These are phyloP conservation scores for Capitulum mitella DNA, from an alignment of 2,888 invertebrate species.

Conservation along the genomic window DNA sequence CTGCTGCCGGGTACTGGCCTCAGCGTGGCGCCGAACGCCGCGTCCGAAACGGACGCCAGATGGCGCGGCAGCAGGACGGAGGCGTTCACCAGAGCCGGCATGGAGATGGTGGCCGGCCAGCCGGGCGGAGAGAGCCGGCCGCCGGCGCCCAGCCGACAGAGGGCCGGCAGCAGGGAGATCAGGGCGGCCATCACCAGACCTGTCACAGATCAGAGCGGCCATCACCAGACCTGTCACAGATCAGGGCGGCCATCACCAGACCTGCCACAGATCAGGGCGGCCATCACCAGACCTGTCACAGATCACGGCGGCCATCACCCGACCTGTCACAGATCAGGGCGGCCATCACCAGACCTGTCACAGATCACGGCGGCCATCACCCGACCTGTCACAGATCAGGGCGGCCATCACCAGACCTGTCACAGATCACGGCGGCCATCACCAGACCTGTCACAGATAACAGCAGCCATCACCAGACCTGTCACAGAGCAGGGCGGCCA, in stretches of 20 bases:
- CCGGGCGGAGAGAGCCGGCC: background rate
- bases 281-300: slow-evolving; percentile 13
- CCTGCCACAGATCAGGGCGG: background rate
- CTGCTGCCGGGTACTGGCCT: background rate
- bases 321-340: too few species aligned
- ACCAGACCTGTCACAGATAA: too few species aligned
- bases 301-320: too few species aligned
- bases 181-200: slow-evolving; percentile 53
- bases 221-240: background rate
- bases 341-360: too few species aligned
- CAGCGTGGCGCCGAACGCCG: background rate
- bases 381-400: too few species aligned
- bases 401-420: too few species aligned
- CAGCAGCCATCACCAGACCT: too few species aligned
- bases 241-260: background rate
- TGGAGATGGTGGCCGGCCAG: background rate
- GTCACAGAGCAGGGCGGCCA: too few species aligned
- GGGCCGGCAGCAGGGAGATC: slow-evolving; percentile 56
- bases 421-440: too few species aligned
- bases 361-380: too few species aligned
- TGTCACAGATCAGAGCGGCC: slow-evolving; percentile 35
- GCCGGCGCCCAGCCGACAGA: slow-evolving; percentile 45
- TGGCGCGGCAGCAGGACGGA: background rate
- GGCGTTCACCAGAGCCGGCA: background rate
- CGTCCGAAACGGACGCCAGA: background rate